Evolutionary conservation across 1,140 invertebrate genomes (phyloP), one percentile per base, ranked within the genome.

Genomic region (Tetramorium parvispinum): DNA sequence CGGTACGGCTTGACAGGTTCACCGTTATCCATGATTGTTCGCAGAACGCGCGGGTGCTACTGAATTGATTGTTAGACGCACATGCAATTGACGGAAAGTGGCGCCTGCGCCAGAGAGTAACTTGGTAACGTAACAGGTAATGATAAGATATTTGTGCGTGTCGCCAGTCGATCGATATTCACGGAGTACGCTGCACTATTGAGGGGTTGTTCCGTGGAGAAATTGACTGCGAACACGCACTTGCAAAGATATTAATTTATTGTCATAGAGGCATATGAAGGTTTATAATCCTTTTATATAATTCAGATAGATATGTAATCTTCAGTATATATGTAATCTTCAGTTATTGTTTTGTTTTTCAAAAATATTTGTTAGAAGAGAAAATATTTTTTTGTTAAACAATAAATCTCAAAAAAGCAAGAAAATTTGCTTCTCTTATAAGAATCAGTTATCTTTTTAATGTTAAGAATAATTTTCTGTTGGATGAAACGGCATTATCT

Each of bases 131-230:
- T 32, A n/a, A 27, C 8, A 75, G 37, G 18, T 59, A 59, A 76
- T 24, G 59, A 63, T 37, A 21, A 10, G 18, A 63, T 63, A 63
- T 78, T 49, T 61, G 40, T 63, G 43, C 43, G 76, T 63, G 5
- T 78, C 40, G 76, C 11, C 5, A 78, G 59, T 78, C 57, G 57
- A 78, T 78, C 57, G 18, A 78, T 78, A 78, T 10, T 32, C 43
- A 16, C 6, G 11, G 53, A 27, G 18, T 32, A 24, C 18, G 4
- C 40, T 77, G 16, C 37, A 51, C 51, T 55, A 3, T 49, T 43
- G 55, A 43, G 7, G 10, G 3, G 18, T 8, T 49, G 24, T 32
- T 24, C n/a, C 16, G 7, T 11, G 49, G 13, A 32, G 0, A 0
- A 78, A 78, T 6, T 46, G 40, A 63, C 11, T 49, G 10, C 3